Conservation (phyloP, 1,140 invertebrate species). For the Asobara japonica region DNA sequence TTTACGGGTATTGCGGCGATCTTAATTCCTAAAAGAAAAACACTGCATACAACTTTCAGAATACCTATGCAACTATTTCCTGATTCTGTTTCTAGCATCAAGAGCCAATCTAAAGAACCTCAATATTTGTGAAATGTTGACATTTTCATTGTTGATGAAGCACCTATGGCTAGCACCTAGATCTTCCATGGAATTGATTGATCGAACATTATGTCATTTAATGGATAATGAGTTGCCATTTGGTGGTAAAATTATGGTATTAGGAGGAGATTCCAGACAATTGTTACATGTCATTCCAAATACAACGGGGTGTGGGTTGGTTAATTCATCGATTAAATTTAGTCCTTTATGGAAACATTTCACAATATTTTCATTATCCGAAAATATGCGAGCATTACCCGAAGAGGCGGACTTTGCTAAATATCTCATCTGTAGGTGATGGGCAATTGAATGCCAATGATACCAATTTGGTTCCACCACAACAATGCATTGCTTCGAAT, state of each 20-base stretch:
- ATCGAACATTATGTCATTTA: constrained; percentile 37
- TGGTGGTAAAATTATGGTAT: constrained; percentile 41
- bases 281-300: constrained; percentile 36
- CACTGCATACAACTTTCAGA: constrained; percentile 37
- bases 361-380: too few species aligned
- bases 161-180: constrained; percentile 41
- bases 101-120: constrained; percentile 45
- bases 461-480: constrained; percentile 16
- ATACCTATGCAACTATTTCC: constrained; percentile 31
- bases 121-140: constrained; percentile 24
- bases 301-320: too few species aligned
- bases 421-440: constrained; percentile 32
- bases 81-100: constrained; percentile 34
- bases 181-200: constrained; percentile 37
- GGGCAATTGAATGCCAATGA: constrained; percentile 12
- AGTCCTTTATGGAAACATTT: too few species aligned
- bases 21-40: constrained; percentile 37
- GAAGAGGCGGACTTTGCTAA: constrained; percentile 31
- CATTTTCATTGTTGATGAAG: constrained; percentile 50
- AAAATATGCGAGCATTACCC: constrained; percentile 28
- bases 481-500: neutral
- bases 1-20: constrained; percentile 43
- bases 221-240: too few species aligned
- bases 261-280: constrained; percentile 44
- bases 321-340: too few species aligned